Base-by-base conservation (phyloP, 2,797 vertebrate species). In the Babyrousa celebensis region DNA sequence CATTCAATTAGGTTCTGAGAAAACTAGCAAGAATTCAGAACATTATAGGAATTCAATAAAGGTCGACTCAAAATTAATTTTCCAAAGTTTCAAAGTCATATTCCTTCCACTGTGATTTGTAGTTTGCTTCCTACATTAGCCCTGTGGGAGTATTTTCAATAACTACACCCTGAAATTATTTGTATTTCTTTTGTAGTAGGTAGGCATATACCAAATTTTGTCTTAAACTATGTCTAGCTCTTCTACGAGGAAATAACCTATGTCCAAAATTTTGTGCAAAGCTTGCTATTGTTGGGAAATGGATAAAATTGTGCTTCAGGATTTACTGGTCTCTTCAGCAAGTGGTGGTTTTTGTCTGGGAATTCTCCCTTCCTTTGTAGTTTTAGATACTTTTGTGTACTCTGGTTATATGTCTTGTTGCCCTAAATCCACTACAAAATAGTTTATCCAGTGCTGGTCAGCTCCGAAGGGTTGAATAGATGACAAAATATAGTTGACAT, bases 11-110 rank as follows among this genome's bases (percentile, higher is more conserved):
- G 1, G 15, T 87, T 92, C 52, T 89, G 32, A 95, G 63, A 48
- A 96, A 96, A 87, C 17, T 90, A 92, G 56, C 32, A 89, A 63
- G 52, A 75, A 48, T 17, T 11, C 20, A 77, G 27, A 93, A n/a
- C 12, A 68, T 48, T 82, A 91, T 48, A 71, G 87, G 56, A 97
- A 89, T 89, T 93, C 95, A 95, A 87, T 96, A 89, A 89, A 56
- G 4, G 3, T 87, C 94, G 80, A 96, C 79, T 89, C 68, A 96
- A 94, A 95, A 90, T 96, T 80, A 94, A 96, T 94, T 95, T 62
- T 65, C 27, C 90, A 52, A 86, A 62, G 20, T 87, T 92, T 95
- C 85, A 95, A 79, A 92, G 23, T 1, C n/a, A 21, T 77, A 8
- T 67, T 85, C 15, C 80, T 48, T 96, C 54, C 32, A 40, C 27